These are phyloP conservation scores for Ichneumoninae sp. DNA, from an alignment of 2,888 invertebrate species.

Conservation along the genomic window DNA sequence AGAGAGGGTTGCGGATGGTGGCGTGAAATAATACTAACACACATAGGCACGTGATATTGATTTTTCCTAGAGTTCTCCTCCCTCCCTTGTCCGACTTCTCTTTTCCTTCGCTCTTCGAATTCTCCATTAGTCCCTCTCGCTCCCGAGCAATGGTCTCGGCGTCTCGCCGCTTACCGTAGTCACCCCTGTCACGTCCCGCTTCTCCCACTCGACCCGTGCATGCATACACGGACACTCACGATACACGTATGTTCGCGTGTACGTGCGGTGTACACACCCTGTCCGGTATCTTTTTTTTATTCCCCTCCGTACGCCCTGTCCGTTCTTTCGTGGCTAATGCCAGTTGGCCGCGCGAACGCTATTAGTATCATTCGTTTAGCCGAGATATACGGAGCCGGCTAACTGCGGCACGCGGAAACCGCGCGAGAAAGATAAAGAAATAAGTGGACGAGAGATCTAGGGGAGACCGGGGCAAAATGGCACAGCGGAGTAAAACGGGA, in stretches of 20 bases:
- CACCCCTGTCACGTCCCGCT: conserved; percentile 62
- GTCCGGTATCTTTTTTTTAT: conserved; percentile 23
- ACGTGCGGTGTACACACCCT: conserved; percentile 17
- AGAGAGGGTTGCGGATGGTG: conserved; percentile 67
- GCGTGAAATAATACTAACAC: conserved; percentile 78
- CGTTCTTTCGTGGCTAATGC: conserved; percentile 63
- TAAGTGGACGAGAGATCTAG: background rate
- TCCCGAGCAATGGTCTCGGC: conserved; percentile 33
- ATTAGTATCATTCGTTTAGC: conserved; percentile 63
- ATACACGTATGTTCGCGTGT: background rate
- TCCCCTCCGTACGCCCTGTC: conserved; percentile 55
- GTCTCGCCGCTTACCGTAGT: conserved; percentile 63
- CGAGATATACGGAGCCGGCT: conserved; percentile 33
- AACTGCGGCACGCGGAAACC: background rate
- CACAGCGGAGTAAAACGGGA: too few relatives aligned
- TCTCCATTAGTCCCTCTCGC: conserved; percentile 29
- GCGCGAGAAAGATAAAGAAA: conserved; percentile 7
- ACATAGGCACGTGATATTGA: conserved; percentile 77
- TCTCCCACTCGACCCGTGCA: conserved; percentile 32
- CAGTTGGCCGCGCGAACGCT: conserved; percentile 63
- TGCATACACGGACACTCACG: background rate
- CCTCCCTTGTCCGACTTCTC: conserved; percentile 15
- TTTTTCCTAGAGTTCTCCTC: conserved; percentile 73
- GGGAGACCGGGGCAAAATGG: too few relatives aligned
- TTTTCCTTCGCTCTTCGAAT: conserved; percentile 8